These are phyloP conservation scores for Laupala kohalensis DNA, from an alignment of 1,140 invertebrate species.

Conservation along the genomic window DNA sequence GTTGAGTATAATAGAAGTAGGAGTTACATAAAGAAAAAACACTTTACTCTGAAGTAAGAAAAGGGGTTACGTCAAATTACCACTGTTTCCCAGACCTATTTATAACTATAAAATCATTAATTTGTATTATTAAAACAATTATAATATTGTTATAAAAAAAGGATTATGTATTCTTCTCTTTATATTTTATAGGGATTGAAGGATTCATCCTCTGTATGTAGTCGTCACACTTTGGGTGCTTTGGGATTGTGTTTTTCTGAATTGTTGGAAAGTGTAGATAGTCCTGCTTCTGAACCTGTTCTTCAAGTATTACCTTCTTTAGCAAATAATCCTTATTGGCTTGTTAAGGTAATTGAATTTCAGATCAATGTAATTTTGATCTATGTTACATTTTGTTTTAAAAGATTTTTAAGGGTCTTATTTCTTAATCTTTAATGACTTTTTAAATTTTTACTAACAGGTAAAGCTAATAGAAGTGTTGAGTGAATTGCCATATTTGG, in stretches of 20 bases:
- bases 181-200: constrained; percentile 46
- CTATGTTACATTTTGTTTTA: not conserved
- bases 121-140: no score
- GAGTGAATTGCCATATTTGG: constrained; percentile 39
- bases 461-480: constrained; percentile 47
- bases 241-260: constrained; percentile 41
- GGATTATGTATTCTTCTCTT: not conserved
- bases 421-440: not conserved
- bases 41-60: no score
- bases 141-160: no score
- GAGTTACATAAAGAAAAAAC: no score
- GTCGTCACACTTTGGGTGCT: constrained; percentile 45
- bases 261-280: constrained; percentile 44
- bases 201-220: constrained; percentile 52
- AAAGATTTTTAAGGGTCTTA: not conserved
- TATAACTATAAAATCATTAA: no score
- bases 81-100: no score
- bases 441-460: constrained; percentile 20
- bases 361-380: not conserved
- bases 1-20: no score
- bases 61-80: no score
- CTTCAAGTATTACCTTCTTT: constrained; percentile 48
- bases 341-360: constrained; percentile 55
- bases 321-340: constrained; percentile 67
- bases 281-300: constrained; percentile 33